A percentile compares a stretch with the other conserved stretches of the same genome.
Evolutionary conservation across 1,140 invertebrate genomes (phyloP).

Genomic region (Wasmannia auropunctata): DNA sequence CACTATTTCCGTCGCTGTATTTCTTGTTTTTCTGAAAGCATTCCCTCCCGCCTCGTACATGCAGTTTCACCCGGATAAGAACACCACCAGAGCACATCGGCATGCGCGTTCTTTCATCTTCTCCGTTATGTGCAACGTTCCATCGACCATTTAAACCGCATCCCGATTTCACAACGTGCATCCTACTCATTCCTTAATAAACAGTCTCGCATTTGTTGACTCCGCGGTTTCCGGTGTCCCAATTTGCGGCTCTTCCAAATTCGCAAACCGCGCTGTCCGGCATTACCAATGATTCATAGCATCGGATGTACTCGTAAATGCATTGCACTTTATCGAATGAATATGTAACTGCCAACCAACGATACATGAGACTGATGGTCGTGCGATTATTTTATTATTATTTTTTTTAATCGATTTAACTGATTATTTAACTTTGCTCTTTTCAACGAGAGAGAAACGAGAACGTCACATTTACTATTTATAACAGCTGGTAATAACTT

Average conservation of each 20-base stretch:
- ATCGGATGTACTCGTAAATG: background rate
- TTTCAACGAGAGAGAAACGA: background rate
- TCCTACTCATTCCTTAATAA: conserved; percentile 28
- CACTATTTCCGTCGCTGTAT: conserved; percentile 42
- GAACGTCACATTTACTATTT: background rate
- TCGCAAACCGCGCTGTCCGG: conserved; percentile 1
- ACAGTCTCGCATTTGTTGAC: background rate
- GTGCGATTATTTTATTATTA: conserved; percentile 11
- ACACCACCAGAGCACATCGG: conserved; percentile 15
- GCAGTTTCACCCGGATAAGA: conserved; percentile 45
- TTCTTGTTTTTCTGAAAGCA: conserved; percentile 50
- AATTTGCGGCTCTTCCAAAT: conserved; percentile 44
- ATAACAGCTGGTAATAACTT: background rate
- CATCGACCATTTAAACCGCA: conserved; percentile 48
- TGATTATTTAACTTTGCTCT: conserved; percentile 8
- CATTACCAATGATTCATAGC: background rate
- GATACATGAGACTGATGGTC: background rate
- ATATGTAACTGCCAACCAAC: background rate
- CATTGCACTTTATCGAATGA: background rate
- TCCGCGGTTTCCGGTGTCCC: background rate
- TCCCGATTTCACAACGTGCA: background rate
- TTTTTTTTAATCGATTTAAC: conserved; percentile 3
- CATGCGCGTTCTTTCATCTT: conserved; percentile 33
- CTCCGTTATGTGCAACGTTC: background rate
- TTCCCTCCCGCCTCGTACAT: background rate